Conservation (phyloP, 2,113 vertebrate genomes). For the Bos indicus region DNA sequence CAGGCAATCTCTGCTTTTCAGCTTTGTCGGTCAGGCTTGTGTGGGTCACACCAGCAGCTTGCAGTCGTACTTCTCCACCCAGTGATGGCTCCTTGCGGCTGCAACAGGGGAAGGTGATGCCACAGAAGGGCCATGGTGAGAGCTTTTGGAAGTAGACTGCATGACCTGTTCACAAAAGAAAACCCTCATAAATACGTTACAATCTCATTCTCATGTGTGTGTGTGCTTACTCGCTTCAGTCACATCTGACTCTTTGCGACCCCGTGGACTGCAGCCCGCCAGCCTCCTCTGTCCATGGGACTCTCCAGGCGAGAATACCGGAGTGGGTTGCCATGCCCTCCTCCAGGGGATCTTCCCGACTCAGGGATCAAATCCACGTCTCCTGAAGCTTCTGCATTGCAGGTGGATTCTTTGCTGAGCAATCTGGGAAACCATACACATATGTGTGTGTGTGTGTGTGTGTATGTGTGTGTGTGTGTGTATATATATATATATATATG, state of each 20-base stretch:
- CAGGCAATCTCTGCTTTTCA: background rate
- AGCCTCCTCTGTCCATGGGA: background rate
- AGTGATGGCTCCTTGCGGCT: background rate
- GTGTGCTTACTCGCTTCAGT: background rate
- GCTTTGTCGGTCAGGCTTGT: background rate
- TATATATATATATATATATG: background rate
- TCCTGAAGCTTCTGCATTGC: background rate
- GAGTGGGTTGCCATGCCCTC: background rate
- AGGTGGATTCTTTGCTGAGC: background rate
- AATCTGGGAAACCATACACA: background rate
- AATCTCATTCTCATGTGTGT: background rate
- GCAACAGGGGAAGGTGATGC: background rate
- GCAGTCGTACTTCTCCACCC: background rate
- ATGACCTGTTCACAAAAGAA: background rate
- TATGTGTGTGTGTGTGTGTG: accelerated
- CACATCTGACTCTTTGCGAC: background rate
- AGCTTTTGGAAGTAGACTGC: background rate
- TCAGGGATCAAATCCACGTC: background rate
- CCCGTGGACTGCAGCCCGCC: background rate
- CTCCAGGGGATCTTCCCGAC: background rate
- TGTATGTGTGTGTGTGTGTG: accelerated
- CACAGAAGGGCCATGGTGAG: background rate
- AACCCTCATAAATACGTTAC: background rate
- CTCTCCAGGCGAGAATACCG: background rate
- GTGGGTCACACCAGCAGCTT: background rate